Conservation (phyloP, 2,113 vertebrate species). For the Mormoops blainvillei region DNA sequence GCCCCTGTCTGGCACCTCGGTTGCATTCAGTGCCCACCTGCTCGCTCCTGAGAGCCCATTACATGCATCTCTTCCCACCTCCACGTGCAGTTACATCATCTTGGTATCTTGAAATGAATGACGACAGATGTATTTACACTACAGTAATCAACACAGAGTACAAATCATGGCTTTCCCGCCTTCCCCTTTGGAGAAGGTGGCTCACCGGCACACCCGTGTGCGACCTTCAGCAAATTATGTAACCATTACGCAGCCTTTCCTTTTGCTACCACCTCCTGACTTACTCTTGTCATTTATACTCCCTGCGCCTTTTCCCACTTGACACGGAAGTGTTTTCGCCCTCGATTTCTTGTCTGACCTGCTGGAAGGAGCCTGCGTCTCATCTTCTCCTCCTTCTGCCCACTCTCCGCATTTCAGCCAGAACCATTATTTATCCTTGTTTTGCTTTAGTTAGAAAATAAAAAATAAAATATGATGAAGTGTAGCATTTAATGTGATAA, state of each 20-base stretch:
- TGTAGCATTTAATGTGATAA: background rate
- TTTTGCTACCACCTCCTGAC: background rate
- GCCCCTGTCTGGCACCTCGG: too few relatives aligned
- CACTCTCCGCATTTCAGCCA: background rate
- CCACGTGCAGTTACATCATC: background rate
- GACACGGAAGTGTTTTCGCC: background rate
- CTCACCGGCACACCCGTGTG: background rate
- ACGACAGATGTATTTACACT: background rate
- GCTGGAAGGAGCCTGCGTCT: background rate
- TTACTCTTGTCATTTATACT: background rate
- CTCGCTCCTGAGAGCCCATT: background rate
- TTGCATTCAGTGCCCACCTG: fast-evolving
- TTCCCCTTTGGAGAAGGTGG: background rate
- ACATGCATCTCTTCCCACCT: background rate
- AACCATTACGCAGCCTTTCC: background rate
- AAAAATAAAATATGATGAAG: background rate
- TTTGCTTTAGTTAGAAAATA: background rate
- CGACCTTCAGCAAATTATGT: background rate
- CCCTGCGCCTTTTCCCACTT: background rate
- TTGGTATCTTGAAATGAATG: background rate
- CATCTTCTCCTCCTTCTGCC: background rate
- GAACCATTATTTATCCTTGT: background rate
- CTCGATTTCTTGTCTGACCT: background rate
- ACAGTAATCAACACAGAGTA: background rate
- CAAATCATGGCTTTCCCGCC: background rate